These are phyloP conservation scores for Poliocrania exsul DNA, from an alignment of 2,797 vertebrate species.

Conservation along the genomic window DNA sequence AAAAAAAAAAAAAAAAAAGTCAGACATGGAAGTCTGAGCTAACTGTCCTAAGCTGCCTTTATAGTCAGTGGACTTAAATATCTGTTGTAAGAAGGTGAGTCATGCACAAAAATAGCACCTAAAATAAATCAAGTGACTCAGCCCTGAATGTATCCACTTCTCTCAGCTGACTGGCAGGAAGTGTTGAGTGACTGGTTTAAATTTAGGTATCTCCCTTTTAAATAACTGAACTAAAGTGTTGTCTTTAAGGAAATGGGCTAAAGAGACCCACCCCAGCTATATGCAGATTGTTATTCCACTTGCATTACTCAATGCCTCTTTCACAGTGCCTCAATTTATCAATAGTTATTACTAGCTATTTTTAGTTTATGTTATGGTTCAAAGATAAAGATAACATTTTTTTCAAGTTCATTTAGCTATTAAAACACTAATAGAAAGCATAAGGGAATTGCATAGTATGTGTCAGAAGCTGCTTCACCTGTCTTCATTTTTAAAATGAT, in stretches of 20 bases:
- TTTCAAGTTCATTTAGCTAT: neutral
- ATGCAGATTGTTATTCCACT: neutral
- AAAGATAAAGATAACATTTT: neutral
- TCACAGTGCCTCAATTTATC: neutral
- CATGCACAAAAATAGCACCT: neutral
- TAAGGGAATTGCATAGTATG: neutral
- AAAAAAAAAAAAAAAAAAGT: neutral
- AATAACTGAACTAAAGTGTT: neutral
- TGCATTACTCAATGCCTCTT: neutral
- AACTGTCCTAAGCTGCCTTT: neutral
- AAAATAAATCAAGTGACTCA: conserved; percentile 21
- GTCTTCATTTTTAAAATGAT: neutral
- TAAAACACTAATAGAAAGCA: neutral
- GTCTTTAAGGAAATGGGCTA: neutral
- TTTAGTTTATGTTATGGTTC: accelerated
- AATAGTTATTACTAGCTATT: neutral
- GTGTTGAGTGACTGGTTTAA: neutral
- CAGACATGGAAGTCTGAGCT: neutral
- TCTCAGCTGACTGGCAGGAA: neutral
- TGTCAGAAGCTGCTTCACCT: neutral
- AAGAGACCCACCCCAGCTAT: neutral
- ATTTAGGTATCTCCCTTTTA: neutral
- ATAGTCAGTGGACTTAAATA: neutral
- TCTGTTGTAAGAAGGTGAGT: conserved; percentile 6
- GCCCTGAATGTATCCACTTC: neutral